Conservation (phyloP, 2,888 invertebrate species). For the Spilosoma lubricipeda region DNA sequence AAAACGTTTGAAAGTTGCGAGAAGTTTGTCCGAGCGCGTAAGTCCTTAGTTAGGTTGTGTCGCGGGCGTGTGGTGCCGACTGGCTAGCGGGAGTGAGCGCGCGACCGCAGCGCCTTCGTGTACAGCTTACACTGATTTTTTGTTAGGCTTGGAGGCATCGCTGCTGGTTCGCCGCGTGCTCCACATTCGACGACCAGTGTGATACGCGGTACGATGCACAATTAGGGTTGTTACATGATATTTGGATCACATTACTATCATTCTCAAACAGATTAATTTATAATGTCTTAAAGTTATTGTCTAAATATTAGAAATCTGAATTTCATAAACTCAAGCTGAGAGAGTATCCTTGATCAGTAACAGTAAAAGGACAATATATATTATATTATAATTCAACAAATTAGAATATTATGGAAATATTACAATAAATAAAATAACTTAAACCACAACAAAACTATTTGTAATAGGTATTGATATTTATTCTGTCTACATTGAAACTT, state of each 20-base stretch:
- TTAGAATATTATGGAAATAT: not conserved
- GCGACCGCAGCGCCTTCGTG: constrained; percentile 78
- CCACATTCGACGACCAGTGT: constrained; percentile 84
- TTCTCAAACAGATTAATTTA: not conserved
- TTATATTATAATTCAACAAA: no score
- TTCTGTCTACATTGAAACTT: not conserved
- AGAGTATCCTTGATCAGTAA: not conserved
- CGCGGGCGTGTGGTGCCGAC: constrained; percentile 53
- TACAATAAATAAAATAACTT: not conserved
- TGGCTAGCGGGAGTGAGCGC: constrained; percentile 62
- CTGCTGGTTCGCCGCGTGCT: constrained; percentile 75
- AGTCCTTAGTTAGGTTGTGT: constrained; percentile 48
- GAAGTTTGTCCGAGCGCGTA: constrained; percentile 51
- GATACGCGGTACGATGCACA: constrained; percentile 69
- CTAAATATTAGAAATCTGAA: not conserved
- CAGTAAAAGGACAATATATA: not conserved
- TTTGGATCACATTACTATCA: constrained; percentile 1
- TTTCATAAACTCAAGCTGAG: not conserved
- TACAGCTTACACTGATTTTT: constrained; percentile 86
- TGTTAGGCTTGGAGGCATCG: constrained; percentile 84
- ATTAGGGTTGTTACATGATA: constrained; percentile 55
- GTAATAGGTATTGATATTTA: not conserved
- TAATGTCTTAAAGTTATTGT: not conserved
- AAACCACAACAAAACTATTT: not conserved
- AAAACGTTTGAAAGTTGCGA: constrained; percentile 46